A percentile compares a stretch with the other conserved stretches of the same genome.
These are phyloP conservation scores for Xyliphius kryptos DNA, from an alignment of 2,113 vertebrate species.

Conservation along the genomic window DNA sequence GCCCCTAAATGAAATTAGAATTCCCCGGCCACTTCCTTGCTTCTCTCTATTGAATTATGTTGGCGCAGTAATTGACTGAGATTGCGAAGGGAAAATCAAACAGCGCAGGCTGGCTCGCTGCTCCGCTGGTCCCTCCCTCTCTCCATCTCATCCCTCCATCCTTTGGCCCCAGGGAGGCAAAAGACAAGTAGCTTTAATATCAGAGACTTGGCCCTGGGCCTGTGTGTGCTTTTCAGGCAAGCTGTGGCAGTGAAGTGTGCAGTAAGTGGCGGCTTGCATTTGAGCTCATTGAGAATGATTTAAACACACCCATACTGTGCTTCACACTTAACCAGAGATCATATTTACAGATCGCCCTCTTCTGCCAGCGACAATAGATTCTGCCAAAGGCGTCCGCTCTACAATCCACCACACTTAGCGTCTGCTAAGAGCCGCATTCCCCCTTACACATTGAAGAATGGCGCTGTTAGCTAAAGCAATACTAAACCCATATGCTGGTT, in stretches of 20 bases:
- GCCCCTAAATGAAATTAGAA: conserved; percentile 60
- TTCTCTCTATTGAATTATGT: conserved; percentile 54
- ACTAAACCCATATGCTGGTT: conserved; percentile 3
- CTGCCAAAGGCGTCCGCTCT: conserved; percentile 26
- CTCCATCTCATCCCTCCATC: conserved; percentile 18
- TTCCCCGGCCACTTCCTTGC: conserved; percentile 59
- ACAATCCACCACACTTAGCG: conserved; percentile 4
- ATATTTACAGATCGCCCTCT: conserved; percentile 53
- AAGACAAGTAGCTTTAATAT: conserved; percentile 68
- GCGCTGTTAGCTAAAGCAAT: conserved; percentile 9
- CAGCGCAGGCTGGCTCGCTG: conserved; percentile 8
- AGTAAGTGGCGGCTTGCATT: conserved; percentile 32
- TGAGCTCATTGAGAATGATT: conserved; percentile 56
- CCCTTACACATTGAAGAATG: conserved; percentile 3
- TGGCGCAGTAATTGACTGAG: conserved; percentile 57
- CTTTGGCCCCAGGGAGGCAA: conserved; percentile 24
- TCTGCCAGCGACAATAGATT: conserved; percentile 43
- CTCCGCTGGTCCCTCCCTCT: conserved; percentile 12
- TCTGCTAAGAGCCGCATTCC: conserved; percentile 10
- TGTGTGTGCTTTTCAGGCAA: no score
- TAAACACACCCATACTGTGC: conserved; percentile 47
- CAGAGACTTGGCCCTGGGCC: conserved; percentile 29
- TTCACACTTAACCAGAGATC: conserved; percentile 60
- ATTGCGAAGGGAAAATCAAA: conserved; percentile 48
- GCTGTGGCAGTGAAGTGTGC: no score